Evolutionary conservation across 2,113 vertebrate genomes (phyloP).

Genomic region (Triplophysa dalaica): DNA sequence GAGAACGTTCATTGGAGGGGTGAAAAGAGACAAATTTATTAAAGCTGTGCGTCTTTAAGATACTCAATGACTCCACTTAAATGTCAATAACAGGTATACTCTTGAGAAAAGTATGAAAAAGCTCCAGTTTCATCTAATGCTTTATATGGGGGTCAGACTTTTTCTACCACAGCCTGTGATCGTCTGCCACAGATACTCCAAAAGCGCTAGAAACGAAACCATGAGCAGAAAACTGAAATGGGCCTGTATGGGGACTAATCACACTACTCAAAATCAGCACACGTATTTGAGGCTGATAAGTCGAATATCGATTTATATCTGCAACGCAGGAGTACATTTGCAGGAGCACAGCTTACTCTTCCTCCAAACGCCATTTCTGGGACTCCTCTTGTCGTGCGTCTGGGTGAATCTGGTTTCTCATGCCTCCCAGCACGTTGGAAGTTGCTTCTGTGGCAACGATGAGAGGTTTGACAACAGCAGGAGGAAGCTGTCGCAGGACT

Average conservation of each 20-base stretch:
- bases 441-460: conserved; percentile 97
- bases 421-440: conserved; percentile 93
- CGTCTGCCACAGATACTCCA: conserved; percentile 13
- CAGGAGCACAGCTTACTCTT: conserved; percentile 13
- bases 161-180: conserved; percentile 10
- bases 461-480: conserved; percentile 91
- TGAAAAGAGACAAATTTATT: conserved; percentile 49
- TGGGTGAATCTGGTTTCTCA: conserved; percentile 97
- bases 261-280: not conserved
- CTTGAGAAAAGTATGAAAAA: not conserved
- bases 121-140: not conserved
- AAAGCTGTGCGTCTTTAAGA: conserved; percentile 3
- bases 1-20: conserved; percentile 54
- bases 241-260: not conserved
- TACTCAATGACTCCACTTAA: conserved; percentile 20
- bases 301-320: conserved; percentile 1
- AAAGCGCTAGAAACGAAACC: conserved; percentile 14
- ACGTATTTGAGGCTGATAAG: not conserved
- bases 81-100: not conserved
- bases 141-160: not conserved
- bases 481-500: conserved; percentile 93
- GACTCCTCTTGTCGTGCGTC: conserved; percentile 96
- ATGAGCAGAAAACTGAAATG: conserved; percentile 28
- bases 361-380: conserved; percentile 90
- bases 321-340: not conserved